phyloP scores from a whole-genome alignment of 2,888 invertebrate genomes.

The Acrobasis consociella region DNA sequence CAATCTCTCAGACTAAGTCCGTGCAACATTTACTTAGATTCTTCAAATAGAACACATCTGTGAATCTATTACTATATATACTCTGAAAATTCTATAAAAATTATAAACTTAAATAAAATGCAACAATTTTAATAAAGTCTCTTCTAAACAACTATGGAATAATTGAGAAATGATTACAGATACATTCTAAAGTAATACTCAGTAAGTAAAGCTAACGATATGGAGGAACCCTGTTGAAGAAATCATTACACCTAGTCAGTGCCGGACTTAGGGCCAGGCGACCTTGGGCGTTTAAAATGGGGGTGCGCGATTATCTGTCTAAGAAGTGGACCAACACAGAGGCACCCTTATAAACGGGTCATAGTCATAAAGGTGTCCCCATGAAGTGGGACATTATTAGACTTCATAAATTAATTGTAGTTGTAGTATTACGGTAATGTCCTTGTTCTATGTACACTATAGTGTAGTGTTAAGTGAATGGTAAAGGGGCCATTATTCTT shows the following conservation, averaged over 20 bases:
- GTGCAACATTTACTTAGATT: conserved; percentile 27
- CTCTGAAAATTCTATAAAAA: conserved; percentile 29
- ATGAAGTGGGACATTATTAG: no score
- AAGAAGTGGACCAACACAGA: no score
- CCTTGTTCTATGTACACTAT: no score
- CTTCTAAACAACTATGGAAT: conserved; percentile 70
- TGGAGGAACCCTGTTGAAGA: conserved; percentile 81
- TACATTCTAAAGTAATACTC: conserved; percentile 76
- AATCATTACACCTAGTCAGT: conserved; percentile 59
- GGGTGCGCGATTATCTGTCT: no score
- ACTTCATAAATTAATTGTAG: no score
- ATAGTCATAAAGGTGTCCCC: no score
- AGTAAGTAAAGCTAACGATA: conserved; percentile 81
- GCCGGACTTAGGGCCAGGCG: no score
- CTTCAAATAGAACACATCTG: conserved; percentile 22
- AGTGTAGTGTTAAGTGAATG: no score
- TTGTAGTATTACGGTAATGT: no score
- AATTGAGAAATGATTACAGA: conserved; percentile 62
- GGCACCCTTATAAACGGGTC: no score
- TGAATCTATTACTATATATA: conserved; percentile 20
- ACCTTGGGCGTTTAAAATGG: no score
- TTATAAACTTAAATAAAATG: conserved; percentile 42
- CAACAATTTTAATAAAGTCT: conserved; percentile 52
- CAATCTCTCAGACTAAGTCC: conserved; percentile 31
- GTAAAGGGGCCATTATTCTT: no score